Evolutionary conservation across 2,888 invertebrate genomes (phyloP).

Genomic region (Andrena bucephala): DNA sequence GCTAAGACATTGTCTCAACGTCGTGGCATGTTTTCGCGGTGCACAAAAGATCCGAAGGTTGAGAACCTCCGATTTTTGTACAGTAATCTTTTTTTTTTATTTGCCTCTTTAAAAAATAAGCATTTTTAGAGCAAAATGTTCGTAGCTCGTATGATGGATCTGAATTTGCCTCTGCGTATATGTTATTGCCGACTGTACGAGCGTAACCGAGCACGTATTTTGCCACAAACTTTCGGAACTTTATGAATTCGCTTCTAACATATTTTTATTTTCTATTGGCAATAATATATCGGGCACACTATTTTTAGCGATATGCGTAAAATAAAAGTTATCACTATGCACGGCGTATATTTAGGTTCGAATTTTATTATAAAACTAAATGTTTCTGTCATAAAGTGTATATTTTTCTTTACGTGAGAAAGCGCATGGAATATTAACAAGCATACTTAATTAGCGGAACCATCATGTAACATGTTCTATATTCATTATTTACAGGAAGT

Average conservation of each 20-base stretch:
- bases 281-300: slow-evolving; percentile 5
- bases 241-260: slow-evolving; percentile 13
- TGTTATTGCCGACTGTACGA: slow-evolving; percentile 18
- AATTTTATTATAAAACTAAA: slow-evolving; percentile 9
- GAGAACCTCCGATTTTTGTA: slow-evolving; percentile 78
- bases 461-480: slow-evolving; percentile 23
- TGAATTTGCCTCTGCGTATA: not conserved
- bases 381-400: slow-evolving; percentile 25
- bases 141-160: not conserved
- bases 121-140: slow-evolving; percentile 26
- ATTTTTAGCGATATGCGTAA: not conserved
- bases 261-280: slow-evolving; percentile 2
- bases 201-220: slow-evolving; percentile 21
- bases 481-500: slow-evolving; percentile 45
- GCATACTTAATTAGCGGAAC: not conserved
- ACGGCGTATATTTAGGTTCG: not conserved
- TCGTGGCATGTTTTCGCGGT: slow-evolving; percentile 68
- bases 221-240: slow-evolving; percentile 18
- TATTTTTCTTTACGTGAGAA: not conserved
- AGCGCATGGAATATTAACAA: not conserved
- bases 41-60: slow-evolving; percentile 71
- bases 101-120: slow-evolving; percentile 29
- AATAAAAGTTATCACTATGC: slow-evolving; percentile 10
- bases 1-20: slow-evolving; percentile 71
- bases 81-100: slow-evolving; percentile 60